Conservation (phyloP, 2,797 vertebrate species). For the Sitta carolinensis region DNA sequence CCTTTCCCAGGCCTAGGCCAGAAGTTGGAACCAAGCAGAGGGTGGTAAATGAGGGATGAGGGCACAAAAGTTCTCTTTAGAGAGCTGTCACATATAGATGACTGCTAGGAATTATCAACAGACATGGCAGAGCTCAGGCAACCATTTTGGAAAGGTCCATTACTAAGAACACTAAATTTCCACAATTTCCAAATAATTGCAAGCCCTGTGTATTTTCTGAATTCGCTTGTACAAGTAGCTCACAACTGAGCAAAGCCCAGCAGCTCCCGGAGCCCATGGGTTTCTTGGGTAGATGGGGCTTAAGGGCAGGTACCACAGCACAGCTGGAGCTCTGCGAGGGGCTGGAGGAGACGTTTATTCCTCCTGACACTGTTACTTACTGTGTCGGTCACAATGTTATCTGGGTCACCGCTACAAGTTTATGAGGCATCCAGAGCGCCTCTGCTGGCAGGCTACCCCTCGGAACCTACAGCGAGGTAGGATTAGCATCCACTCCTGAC, state of each 20-base stretch:
- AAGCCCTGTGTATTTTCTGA: background rate
- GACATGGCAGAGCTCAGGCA: background rate
- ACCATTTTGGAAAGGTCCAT: background rate
- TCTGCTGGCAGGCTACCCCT: background rate
- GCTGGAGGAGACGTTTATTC: conserved; percentile 55
- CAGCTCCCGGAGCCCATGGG: background rate
- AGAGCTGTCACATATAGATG: background rate
- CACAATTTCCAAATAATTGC: background rate
- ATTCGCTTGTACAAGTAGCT: background rate
- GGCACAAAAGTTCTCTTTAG: background rate
- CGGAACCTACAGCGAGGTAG: background rate
- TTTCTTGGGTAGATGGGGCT: conserved; percentile 13
- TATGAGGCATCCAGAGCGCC: background rate
- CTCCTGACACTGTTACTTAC: conserved; percentile 60
- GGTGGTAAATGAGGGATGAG: background rate
- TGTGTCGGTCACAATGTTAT: conserved; percentile 61
- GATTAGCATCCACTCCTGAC: background rate
- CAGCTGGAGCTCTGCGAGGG: conserved; percentile 53
- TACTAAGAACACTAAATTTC: background rate
- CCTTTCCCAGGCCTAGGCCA: background rate
- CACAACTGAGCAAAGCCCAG: background rate
- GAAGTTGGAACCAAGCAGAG: background rate
- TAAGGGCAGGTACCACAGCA: conserved; percentile 33
- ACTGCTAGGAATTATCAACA: background rate
- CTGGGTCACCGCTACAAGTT: conserved; percentile 56